Evolutionary conservation across 2,797 vertebrate species (phyloP).

Genomic region (Mycteria americana): DNA sequence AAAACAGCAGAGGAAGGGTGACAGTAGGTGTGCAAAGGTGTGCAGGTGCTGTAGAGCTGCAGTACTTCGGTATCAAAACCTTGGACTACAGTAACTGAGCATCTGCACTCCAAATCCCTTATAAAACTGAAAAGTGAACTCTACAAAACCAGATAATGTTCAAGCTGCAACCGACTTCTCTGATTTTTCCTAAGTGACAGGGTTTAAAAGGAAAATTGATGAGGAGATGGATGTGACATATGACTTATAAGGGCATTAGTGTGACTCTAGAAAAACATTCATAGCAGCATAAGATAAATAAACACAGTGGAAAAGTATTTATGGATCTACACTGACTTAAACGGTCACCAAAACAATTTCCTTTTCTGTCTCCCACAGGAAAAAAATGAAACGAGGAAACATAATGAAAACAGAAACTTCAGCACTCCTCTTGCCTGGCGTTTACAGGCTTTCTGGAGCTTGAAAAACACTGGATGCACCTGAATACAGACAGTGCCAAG

Average conservation of each 20-base stretch:
- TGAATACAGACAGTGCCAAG: background rate
- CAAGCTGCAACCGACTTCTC: background rate
- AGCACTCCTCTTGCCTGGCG: background rate
- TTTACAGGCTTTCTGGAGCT: background rate
- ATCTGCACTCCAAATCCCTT: background rate
- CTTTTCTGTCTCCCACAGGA: background rate
- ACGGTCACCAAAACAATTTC: background rate
- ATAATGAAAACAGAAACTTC: background rate
- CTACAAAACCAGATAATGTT: background rate
- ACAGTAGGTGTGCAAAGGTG: background rate
- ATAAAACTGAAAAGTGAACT: background rate
- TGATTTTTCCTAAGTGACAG: background rate
- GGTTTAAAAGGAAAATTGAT: conserved; percentile 20
- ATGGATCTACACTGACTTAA: background rate
- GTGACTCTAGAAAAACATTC: background rate
- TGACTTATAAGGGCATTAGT: background rate
- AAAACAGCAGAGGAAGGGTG: background rate
- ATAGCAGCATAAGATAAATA: background rate
- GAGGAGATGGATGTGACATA: conserved; percentile 7
- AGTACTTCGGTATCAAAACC: background rate
- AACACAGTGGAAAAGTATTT: background rate
- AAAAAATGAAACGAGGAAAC: background rate
- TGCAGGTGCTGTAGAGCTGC: background rate
- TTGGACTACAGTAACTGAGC: background rate
- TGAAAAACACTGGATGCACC: background rate